Percentiles rank a stretch among this genome's conserved stretches.
phyloP scores from a whole-genome alignment of 2,888 invertebrate species.

The Platypus cylindrus region DNA sequence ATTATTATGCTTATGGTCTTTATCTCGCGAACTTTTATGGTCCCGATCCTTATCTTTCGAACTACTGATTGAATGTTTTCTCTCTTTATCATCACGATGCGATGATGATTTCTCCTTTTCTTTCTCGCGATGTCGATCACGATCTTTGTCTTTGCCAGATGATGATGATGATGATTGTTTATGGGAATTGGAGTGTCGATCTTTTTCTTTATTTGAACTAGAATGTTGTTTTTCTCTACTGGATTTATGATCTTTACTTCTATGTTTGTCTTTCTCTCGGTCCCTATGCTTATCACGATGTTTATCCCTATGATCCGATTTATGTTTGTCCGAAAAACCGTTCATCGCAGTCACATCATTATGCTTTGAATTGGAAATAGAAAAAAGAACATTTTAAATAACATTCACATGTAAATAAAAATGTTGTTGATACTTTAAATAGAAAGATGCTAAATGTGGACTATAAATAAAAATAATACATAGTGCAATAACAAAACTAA shows the following conservation, averaged over 20 bases:
- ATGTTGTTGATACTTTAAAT: too few relatives aligned
- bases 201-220: constrained; percentile 42
- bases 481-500: too few relatives aligned
- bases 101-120: constrained; percentile 23
- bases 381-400: too few relatives aligned
- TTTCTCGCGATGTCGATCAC: constrained; percentile 33
- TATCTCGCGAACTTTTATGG: constrained; percentile 27
- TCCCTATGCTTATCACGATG: constrained; percentile 44
- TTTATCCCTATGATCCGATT: constrained; percentile 46
- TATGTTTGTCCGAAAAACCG: constrained; percentile 50
- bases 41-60: constrained; percentile 29
- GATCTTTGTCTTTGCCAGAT: constrained; percentile 35
- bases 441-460: too few relatives aligned
- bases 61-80: constrained; percentile 18
- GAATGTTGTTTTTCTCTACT: constrained; percentile 36
- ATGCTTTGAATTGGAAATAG: constrained; percentile 2
- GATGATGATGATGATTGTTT: constrained; percentile 36
- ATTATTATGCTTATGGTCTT: constrained; percentile 29
- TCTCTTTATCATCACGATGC: constrained; percentile 29
- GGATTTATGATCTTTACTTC: constrained; percentile 27
- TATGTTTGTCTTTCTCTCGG: constrained; percentile 27
- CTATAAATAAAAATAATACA: too few relatives aligned
- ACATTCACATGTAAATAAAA: too few relatives aligned
- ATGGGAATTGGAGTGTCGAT: too few relatives aligned
- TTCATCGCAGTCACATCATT: constrained; percentile 62